Percentiles rank a stretch among this genome's conserved stretches.
phyloP scores from a whole-genome alignment of 53 echinoderm and acorn worm genomes.

The Temnopleurus reevesii region DNA sequence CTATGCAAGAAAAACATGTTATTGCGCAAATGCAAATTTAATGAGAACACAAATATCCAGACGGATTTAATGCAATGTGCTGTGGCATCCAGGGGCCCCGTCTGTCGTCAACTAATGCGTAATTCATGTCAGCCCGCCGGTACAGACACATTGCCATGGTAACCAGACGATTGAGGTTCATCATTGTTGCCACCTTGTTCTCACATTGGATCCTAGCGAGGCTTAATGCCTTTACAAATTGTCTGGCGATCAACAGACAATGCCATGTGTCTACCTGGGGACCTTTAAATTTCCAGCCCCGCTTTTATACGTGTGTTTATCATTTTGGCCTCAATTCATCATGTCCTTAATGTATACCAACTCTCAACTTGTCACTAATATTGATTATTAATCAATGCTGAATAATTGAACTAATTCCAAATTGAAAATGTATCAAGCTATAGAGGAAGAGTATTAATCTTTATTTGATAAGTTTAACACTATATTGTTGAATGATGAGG shows the following conservation, averaged over 20 bases:
- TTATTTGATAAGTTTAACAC: too few species aligned
- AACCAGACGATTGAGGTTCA: conserved; percentile 52
- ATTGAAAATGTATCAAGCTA: too few species aligned
- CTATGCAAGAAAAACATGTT: background rate
- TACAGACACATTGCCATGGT: conserved; percentile 42
- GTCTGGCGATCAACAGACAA: background rate
- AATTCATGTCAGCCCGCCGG: conserved; percentile 23
- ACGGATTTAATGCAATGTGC: conserved; percentile 23
- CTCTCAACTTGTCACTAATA: too few species aligned
- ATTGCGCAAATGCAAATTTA: conserved; percentile 14
- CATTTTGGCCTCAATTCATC: too few species aligned
- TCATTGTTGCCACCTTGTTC: background rate
- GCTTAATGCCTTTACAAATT: conserved; percentile 12
- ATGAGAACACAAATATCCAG: conserved; percentile 11
- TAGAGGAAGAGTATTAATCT: too few species aligned
- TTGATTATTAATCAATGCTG: too few species aligned
- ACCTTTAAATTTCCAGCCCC: background rate
- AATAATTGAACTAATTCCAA: too few species aligned
- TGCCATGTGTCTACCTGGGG: background rate
- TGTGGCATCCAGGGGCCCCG: background rate
- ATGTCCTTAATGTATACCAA: too few species aligned
- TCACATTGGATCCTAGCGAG: background rate
- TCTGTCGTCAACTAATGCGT: conserved; percentile 25
- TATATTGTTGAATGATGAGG: too few species aligned
- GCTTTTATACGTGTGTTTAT: too few species aligned